Percentiles rank a stretch among this genome's conserved stretches.
phyloP scores from a whole-genome alignment of 2,888 invertebrate species.

The Drosophila emarginata region DNA sequence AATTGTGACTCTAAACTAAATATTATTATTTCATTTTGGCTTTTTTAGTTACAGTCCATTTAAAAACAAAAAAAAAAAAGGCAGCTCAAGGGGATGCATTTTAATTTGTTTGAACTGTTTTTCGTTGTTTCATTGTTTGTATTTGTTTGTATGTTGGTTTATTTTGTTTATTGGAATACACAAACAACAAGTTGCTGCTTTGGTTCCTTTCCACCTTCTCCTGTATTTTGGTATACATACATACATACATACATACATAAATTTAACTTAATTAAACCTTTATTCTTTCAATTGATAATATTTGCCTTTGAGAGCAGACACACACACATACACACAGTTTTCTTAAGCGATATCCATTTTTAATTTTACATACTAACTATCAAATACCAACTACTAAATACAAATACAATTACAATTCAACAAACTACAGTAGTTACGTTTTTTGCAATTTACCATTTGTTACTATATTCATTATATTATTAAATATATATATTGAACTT shows the following conservation, averaged over 20 bases:
- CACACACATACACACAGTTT: background rate
- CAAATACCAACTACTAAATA: conserved; percentile 16
- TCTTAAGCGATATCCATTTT: conserved; percentile 1
- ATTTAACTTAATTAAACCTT: conserved; percentile 10
- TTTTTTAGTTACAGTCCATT: conserved; percentile 46
- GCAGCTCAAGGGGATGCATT: conserved; percentile 3
- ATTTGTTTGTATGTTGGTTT: conserved; percentile 11
- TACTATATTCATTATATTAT: conserved; percentile 49
- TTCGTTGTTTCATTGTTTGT: conserved; percentile 2
- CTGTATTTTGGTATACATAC: conserved; percentile 43
- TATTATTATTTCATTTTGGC: conserved; percentile 61
- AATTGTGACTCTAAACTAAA: conserved; percentile 40
- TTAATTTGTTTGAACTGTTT: conserved; percentile 2
- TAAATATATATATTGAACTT: conserved; percentile 60
- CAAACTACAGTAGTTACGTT: conserved; percentile 63
- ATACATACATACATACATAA: conserved; percentile 44
- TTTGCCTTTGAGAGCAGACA: conserved; percentile 1
- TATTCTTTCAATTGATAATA: background rate
- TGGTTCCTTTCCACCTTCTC: conserved; percentile 52
- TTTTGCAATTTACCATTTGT: conserved; percentile 67
- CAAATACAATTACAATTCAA: conserved; percentile 19
- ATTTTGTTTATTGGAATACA: conserved; percentile 19
- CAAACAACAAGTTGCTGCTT: conserved; percentile 48
- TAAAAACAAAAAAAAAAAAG: conserved; percentile 1
- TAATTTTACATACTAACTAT: conserved; percentile 36